Conservation (phyloP, 1,140 invertebrate genomes). For the Sarcophaga peregrina region DNA sequence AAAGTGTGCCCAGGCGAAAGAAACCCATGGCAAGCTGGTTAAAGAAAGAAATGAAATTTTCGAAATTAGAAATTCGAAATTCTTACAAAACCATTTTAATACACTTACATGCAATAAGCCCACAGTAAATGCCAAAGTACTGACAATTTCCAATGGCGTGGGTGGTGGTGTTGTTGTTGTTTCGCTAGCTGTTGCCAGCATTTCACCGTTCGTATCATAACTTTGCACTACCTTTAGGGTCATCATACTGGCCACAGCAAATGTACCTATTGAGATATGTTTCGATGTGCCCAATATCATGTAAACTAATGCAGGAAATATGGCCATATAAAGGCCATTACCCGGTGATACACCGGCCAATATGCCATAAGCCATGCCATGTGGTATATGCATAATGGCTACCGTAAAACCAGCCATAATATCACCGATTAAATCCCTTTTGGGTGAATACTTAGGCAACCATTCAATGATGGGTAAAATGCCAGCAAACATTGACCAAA, state of each 20-base stretch:
- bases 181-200: neutral
- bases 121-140: slow-evolving; percentile 56
- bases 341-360: slow-evolving; percentile 88
- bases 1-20: slow-evolving; percentile 83
- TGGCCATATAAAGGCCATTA: slow-evolving; percentile 93
- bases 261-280: slow-evolving; percentile 94
- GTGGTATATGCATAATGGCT: slow-evolving; percentile 94
- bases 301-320: slow-evolving; percentile 92
- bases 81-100: too few species aligned
- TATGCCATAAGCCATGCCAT: slow-evolving; percentile 87
- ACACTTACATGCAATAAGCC: slow-evolving; percentile 58
- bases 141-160: slow-evolving; percentile 52
- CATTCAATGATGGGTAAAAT: slow-evolving; percentile 75
- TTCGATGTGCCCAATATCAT: slow-evolving; percentile 90
- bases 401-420: slow-evolving; percentile 85
- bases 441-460: slow-evolving; percentile 78
- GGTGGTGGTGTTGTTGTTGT: neutral
- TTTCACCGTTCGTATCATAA: slow-evolving; percentile 49
- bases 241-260: slow-evolving; percentile 90
- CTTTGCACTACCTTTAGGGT: slow-evolving; percentile 79
- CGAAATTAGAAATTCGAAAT: neutral
- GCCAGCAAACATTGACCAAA: slow-evolving; percentile 58
- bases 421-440: slow-evolving; percentile 74
- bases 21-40: slow-evolving; percentile 83
- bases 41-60: neutral